These are phyloP conservation scores for Tetraneura akinire DNA, from an alignment of 1,140 invertebrate genomes.

Conservation along the genomic window DNA sequence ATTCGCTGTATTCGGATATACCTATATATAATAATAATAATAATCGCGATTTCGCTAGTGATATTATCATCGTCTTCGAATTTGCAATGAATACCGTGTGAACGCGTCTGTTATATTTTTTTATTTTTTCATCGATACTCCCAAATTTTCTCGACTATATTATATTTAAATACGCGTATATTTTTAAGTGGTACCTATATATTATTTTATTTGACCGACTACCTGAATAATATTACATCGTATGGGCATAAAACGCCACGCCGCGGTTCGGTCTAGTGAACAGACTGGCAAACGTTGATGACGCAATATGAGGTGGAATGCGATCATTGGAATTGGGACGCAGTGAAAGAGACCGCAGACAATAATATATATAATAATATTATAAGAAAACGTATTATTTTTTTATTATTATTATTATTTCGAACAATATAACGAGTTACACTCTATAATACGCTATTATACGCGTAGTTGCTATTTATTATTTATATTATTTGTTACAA, in stretches of 20 bases:
- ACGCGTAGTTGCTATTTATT: not conserved
- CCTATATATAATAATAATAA: too few species aligned
- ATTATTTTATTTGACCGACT: not conserved
- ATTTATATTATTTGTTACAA: not conserved
- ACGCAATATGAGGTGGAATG: constrained; percentile 39
- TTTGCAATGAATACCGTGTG: too few species aligned
- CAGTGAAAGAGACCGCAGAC: constrained; percentile 48
- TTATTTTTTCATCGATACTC: too few species aligned
- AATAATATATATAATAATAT: constrained; percentile 39
- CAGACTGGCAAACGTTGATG: constrained; percentile 2
- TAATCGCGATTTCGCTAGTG: too few species aligned
- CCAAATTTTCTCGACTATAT: too few species aligned
- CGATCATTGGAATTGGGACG: constrained; percentile 46
- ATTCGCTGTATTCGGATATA: too few species aligned
- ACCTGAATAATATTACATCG: not conserved
- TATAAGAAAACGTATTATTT: constrained; percentile 33
- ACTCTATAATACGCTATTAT: constrained; percentile 12
- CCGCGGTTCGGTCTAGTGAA: constrained; percentile 35
- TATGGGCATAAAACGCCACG: not conserved
- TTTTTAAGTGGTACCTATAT: too few species aligned
- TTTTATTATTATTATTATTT: too few species aligned
- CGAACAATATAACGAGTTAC: not conserved
- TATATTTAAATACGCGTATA: too few species aligned
- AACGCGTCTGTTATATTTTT: too few species aligned
- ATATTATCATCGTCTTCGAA: too few species aligned